These are phyloP conservation scores for Percina caprodes DNA, from an alignment of 2,113 vertebrate genomes.

Conservation along the genomic window DNA sequence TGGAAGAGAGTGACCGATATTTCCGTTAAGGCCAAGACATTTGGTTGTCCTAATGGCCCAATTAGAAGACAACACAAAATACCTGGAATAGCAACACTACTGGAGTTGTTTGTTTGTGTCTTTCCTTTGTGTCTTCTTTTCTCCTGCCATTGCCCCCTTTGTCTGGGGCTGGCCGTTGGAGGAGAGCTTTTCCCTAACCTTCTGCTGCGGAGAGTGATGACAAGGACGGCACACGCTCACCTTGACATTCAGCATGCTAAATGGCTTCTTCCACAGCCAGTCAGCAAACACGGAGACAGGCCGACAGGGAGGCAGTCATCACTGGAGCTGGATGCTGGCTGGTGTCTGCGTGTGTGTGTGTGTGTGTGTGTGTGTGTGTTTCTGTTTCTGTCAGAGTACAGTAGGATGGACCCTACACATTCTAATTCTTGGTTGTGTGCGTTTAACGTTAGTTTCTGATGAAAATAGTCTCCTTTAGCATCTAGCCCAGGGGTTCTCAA, in stretches of 20 bases:
- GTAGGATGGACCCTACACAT: too few species aligned
- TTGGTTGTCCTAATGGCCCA: neutral
- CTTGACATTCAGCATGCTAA: constrained; percentile 98
- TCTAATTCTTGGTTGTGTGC: too few species aligned
- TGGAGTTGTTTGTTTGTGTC: constrained; percentile 3
- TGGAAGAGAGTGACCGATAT: neutral
- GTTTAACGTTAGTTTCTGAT: too few species aligned
- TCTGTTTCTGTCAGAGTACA: neutral
- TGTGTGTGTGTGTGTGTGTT: constrained; percentile 22
- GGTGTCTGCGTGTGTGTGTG: neutral
- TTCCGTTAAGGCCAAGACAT: neutral
- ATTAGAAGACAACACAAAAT: constrained; percentile 15
- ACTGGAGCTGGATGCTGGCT: constrained; percentile 7
- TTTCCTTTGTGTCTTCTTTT: constrained; percentile 1
- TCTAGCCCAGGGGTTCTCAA: too few species aligned
- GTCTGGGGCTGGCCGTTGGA: constrained; percentile 91
- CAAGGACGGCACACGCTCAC: constrained; percentile 91
- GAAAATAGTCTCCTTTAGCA: too few species aligned
- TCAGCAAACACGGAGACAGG: constrained; percentile 89
- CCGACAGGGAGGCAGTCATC: constrained; percentile 85
- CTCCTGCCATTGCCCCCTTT: constrained; percentile 75
- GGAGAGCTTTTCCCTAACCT: constrained; percentile 93
- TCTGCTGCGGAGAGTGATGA: constrained; percentile 93
- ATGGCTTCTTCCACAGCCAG: constrained; percentile 93
- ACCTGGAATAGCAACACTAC: neutral